Base-by-base conservation (phyloP, 2,888 invertebrate species). In the Platycheirus rosarum region DNA sequence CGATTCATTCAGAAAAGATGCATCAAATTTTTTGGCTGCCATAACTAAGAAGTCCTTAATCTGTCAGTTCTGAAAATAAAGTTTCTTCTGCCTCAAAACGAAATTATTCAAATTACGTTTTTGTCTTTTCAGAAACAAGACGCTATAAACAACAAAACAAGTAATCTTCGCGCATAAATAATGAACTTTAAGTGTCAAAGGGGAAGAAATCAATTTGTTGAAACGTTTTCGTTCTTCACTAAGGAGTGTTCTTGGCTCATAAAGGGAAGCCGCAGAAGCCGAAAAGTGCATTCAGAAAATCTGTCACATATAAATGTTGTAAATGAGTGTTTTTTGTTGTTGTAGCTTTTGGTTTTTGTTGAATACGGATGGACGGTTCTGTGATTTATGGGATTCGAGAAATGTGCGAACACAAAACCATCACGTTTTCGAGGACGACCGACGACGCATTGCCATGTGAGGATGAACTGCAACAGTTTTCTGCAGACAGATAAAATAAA, bases 191-290 rank as follows among this genome's bases (percentile, higher is more conserved):
- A 77, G 71, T 77, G 82, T 82, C 77, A 82, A 82, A 82, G 82
- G 77, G 82, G 82, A 77, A 77, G 82, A 77, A 82, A 82, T 82
- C 71, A 82, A 82, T 82, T 82, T 82, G 82, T 82, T 76, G 62
- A 71, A 62, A 53, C 32, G 13, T 57, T n/a, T n/a, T 79, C 53
- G 66, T 46, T 74, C 57, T 49, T 35, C 16, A 5, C 16, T 48
- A 18, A 46, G 16, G 57, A 37, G 69, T 66, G 29, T 44, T 60
- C 13, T 40, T 42, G 23, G 23, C 14, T 23, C n/a, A 18, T 44
- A 60, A 60, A 42, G 65, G 35, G 42, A 57, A 42, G 32, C 48
- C 66, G 37, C 53, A 63, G 16, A 18, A 63, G 60, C 60, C 20
- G 37, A 70, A 60, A 73, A 44, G 40, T 29, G 57, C 49, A 49